Conservation (phyloP, 2,113 vertebrate species). For the Melanerpes aurifrons region DNA sequence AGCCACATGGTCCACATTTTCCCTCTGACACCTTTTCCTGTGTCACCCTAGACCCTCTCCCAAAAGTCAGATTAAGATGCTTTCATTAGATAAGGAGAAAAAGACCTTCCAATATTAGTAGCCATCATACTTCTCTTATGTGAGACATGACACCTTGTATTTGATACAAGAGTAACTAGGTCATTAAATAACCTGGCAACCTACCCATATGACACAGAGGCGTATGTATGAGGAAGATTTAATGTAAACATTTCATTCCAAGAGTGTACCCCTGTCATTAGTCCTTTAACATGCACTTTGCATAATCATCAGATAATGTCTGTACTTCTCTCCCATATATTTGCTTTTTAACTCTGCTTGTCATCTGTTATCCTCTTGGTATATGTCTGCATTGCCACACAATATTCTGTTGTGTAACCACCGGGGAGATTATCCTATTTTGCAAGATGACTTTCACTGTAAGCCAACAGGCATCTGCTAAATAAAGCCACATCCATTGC, state of each 20-base stretch:
- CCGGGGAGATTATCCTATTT: neutral
- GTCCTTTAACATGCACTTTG: neutral
- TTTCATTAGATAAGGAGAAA: neutral
- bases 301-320: neutral
- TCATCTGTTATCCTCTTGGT: neutral
- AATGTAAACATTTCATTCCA: neutral
- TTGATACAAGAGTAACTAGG: neutral
- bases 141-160: neutral
- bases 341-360: neutral
- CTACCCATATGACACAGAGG: neutral
- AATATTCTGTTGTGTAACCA: neutral
- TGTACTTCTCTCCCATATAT: neutral
- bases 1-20: neutral
- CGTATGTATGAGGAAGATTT: neutral
- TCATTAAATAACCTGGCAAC: constrained; percentile 10
- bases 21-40: neutral
- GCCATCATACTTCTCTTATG: neutral
- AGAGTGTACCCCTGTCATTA: neutral
- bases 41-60: neutral
- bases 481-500: neutral
- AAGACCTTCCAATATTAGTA: neutral
- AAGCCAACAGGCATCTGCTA: neutral
- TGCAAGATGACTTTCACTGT: neutral
- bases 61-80: neutral
- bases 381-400: neutral